A percentile compares a stretch with the other conserved stretches of the same genome.
Evolutionary conservation across 2,113 vertebrate species (phyloP).

Genomic region (Pelmatolapia mariae): DNA sequence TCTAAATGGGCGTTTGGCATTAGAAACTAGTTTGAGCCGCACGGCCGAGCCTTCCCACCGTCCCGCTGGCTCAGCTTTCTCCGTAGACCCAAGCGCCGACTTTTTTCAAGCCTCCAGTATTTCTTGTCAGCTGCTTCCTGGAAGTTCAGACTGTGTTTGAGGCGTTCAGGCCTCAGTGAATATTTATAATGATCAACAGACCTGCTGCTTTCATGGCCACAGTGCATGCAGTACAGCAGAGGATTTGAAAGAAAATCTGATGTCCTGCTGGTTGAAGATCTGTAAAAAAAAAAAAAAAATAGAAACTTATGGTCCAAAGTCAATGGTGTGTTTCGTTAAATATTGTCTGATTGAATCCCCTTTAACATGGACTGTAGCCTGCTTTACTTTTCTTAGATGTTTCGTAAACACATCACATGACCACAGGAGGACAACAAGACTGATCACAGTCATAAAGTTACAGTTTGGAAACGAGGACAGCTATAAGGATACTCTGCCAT

Average conservation of each 20-base stretch:
- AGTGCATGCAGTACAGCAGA: not conserved
- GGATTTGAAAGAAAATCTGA: not conserved
- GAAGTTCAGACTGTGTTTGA: not conserved
- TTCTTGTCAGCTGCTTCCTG: not conserved
- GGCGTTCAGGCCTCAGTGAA: not conserved
- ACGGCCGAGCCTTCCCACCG: not conserved
- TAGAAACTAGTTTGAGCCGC: constrained; percentile 52
- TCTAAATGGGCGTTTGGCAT: constrained; percentile 5
- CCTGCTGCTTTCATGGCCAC: not conserved
- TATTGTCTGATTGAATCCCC: not conserved
- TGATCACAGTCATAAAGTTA: not conserved
- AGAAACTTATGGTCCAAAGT: no score
- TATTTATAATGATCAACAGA: not conserved
- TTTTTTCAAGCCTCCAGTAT: not conserved
- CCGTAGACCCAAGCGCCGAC: not conserved
- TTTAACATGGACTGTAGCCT: not conserved
- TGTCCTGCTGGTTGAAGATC: not conserved
- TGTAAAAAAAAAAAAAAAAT: no score
- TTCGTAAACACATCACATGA: not conserved
- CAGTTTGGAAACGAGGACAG: rapidly evolving
- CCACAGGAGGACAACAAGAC: not conserved
- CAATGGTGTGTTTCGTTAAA: not conserved
- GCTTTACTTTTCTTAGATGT: not conserved
- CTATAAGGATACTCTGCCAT: not conserved
- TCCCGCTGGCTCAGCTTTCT: constrained; percentile 5